Conservation (phyloP, 2,888 invertebrate genomes). For the Lycaena phlaeas region DNA sequence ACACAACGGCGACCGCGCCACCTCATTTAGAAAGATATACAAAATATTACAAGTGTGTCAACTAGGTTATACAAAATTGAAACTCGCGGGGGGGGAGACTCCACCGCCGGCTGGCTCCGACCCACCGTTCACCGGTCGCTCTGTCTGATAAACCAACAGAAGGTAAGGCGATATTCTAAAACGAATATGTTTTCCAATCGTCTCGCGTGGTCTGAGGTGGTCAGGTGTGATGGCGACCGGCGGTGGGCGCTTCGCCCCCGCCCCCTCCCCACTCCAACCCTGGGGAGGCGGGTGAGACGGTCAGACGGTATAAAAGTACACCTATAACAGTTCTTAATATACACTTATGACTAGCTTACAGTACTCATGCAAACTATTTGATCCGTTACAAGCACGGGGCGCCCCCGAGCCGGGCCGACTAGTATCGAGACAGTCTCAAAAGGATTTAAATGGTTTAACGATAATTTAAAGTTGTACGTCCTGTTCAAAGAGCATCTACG, state of each 20-base stretch:
- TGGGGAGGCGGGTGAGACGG: neutral
- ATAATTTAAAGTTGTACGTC: too few species aligned
- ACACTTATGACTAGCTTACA: conserved; percentile 29
- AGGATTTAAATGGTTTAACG: too few species aligned
- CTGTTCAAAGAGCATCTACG: too few species aligned
- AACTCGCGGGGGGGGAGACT: conserved; percentile 4
- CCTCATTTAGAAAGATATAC: conserved; percentile 3
- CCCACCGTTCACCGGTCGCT: too few species aligned
- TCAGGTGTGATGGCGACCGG: too few species aligned
- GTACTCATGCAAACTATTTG: conserved; percentile 37
- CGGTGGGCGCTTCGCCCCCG: neutral
- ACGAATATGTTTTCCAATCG: neutral
- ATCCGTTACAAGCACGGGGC: conserved; percentile 35
- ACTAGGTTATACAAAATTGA: conserved; percentile 3
- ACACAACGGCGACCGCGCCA: neutral
- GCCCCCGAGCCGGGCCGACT: neutral
- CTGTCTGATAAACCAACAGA: too few species aligned
- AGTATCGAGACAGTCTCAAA: neutral
- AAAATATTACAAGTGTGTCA: conserved; percentile 2
- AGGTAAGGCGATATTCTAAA: neutral
- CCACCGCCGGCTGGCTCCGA: neutral
- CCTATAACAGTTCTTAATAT: conserved; percentile 43
- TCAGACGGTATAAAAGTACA: conserved; percentile 37
- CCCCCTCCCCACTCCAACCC: neutral
- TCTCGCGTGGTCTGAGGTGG: neutral